phyloP scores from a whole-genome alignment of 1,140 invertebrate species.

The Megalonaias nervosa region DNA sequence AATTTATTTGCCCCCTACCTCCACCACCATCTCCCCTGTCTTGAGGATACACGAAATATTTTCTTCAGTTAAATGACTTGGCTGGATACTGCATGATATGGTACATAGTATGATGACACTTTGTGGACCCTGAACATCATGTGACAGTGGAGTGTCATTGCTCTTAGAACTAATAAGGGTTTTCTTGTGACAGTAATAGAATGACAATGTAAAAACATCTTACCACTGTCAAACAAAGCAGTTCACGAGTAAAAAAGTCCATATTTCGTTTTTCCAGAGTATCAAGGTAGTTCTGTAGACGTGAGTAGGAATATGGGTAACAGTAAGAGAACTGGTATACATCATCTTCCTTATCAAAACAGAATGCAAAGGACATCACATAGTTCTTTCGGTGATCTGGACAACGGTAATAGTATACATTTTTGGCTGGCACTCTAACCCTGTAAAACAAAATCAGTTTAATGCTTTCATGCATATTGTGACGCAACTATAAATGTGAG shows the following conservation, averaged over 20 bases:
- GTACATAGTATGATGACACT: too few species aligned
- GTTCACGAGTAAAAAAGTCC: slow-evolving; percentile 78
- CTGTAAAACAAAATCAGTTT: slow-evolving; percentile 71
- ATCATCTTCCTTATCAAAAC: slow-evolving; percentile 93
- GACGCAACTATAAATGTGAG: too few species aligned
- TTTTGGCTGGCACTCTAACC: slow-evolving; percentile 86
- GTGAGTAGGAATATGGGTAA: slow-evolving; percentile 95
- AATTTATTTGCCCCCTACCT: too few species aligned
- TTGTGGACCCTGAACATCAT: too few species aligned
- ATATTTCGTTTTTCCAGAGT: slow-evolving; percentile 79
- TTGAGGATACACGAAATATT: too few species aligned
- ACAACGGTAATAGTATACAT: slow-evolving; percentile 96
- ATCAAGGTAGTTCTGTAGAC: slow-evolving; percentile 88
- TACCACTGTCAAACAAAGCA: slow-evolving; percentile 82
- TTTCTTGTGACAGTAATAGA: background rate
- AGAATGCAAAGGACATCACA: slow-evolving; percentile 94
- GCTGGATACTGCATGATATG: too few species aligned
- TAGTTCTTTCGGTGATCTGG: slow-evolving; percentile 91
- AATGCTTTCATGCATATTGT: background rate
- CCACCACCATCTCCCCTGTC: too few species aligned
- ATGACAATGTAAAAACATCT: slow-evolving; percentile 50
- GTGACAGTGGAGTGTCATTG: too few species aligned
- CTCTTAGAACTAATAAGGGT: too few species aligned
- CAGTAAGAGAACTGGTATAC: slow-evolving; percentile 94
- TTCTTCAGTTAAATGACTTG: too few species aligned